These are phyloP conservation scores for Notiomystis cincta DNA, from an alignment of 2,113 vertebrate genomes.

Conservation along the genomic window DNA sequence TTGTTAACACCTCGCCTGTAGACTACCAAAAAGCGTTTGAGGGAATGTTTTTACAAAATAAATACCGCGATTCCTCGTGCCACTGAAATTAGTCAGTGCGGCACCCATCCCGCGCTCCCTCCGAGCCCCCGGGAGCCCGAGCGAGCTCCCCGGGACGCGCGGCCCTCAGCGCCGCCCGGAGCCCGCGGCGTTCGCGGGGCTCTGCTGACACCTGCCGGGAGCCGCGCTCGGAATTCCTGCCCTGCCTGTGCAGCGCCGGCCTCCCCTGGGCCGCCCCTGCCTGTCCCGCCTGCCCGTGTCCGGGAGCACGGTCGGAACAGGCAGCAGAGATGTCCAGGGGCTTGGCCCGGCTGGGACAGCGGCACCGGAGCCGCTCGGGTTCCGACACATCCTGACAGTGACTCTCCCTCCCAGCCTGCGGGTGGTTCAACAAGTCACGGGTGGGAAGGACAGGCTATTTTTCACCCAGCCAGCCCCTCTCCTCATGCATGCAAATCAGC, in stretches of 20 bases:
- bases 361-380: fast-evolving
- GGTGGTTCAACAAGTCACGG: background rate
- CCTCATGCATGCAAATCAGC: background rate
- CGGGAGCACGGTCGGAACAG: fast-evolving
- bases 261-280: fast-evolving
- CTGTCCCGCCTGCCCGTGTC: fast-evolving
- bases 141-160: background rate
- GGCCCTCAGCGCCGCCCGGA: background rate
- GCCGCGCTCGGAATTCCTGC: fast-evolving
- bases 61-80: fast-evolving
- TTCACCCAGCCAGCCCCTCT: background rate
- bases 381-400: fast-evolving
- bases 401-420: background rate
- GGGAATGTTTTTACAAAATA: background rate
- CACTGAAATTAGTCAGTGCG: fast-evolving
- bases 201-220: conserved; percentile 56
- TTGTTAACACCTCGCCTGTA: background rate
- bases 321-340: background rate
- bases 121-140: too few relatives aligned
- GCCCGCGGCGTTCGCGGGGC: background rate
- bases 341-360: background rate
- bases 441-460: background rate
- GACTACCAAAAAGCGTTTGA: background rate
- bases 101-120: fast-evolving
- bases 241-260: fast-evolving